These are phyloP conservation scores for Phenganax marumi DNA, from an alignment of 92 coral and sea anemone species.

Conservation along the genomic window DNA sequence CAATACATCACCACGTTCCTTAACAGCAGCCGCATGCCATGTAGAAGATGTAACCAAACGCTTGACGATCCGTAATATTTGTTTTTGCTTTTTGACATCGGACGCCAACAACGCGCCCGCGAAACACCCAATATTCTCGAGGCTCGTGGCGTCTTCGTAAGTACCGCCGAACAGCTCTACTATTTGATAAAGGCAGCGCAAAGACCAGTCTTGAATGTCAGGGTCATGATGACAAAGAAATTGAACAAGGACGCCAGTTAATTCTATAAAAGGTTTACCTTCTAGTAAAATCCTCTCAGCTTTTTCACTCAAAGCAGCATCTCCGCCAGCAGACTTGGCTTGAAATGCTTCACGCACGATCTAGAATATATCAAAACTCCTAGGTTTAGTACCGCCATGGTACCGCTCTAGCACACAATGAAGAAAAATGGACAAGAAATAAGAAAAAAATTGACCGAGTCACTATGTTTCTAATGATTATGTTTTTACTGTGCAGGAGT, in stretches of 20 bases:
- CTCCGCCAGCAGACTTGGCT: constrained; percentile 65
- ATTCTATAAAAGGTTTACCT: constrained; percentile 79
- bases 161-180: constrained; percentile 93
- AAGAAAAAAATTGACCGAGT: too few relatives aligned
- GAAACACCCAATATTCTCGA: constrained; percentile 67
- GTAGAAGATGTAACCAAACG: constrained; percentile 73
- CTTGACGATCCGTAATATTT: constrained; percentile 83
- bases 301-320: constrained; percentile 58
- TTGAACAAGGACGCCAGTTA: constrained; percentile 80
- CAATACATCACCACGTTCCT: constrained; percentile 43
- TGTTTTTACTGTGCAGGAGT: too few relatives aligned
- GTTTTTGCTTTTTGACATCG: constrained; percentile 74
- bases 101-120: constrained; percentile 70
- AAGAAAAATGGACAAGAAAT: background rate
- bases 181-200: constrained; percentile 76
- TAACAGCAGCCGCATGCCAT: constrained; percentile 50
- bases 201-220: constrained; percentile 79
- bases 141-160: constrained; percentile 76
- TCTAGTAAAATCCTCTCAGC: constrained; percentile 84
- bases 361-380: background rate
- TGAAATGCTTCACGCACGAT: constrained; percentile 93
- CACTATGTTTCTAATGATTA: too few relatives aligned
- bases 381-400: background rate
- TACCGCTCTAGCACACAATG: background rate
- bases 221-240: constrained; percentile 74